Base-by-base conservation (phyloP, 1,140 invertebrate genomes). In the Aplysia californica region DNA sequence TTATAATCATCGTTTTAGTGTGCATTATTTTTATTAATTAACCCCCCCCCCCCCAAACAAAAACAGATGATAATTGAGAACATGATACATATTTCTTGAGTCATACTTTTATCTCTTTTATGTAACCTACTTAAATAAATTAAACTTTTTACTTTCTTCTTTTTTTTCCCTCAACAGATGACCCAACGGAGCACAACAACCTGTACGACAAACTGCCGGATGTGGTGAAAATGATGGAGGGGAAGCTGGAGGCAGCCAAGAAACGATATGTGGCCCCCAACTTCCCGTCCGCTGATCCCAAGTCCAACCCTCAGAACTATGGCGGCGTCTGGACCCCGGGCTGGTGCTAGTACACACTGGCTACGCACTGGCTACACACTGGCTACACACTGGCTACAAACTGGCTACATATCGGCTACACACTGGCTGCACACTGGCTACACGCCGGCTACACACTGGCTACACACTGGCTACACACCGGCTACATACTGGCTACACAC, bases 281-380 rank as follows among this genome's bases (percentile, higher is more conserved):
- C 26, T 65, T 31, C 33, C 76, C 68, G 10, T 10, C 20, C 4
- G 10, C 33, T 75, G 75, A 31, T 6, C 39, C 44, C 29, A 50
- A 10, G 39, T 35, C 66, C 33, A 86, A 20, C 84, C 85, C 15
- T 4, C 4, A 10, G 4, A 55, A 71, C 69, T 71, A 29, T 58
- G 77, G 73, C 79, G 78, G 80, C 3, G 68, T 69, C 10, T 82
- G 80, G 78, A 66, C 55, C n/a, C 80, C 80, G 1, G 80, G 74
- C n/a, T 82, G 80, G 80, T 82, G 80, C 58, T 82, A 74, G 89
- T n/a, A n/a, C n/a, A n/a, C n/a, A n/a, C n/a, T n/a, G n/a, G n/a
- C n/a, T n/a, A n/a, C n/a, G n/a, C n/a, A n/a, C n/a, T n/a, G n/a
- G n/a, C n/a, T n/a, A n/a, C n/a, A n/a, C n/a, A n/a, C n/a, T n/a